phyloP scores from a whole-genome alignment of 2,113 vertebrate species.

The Chaenocephalus aceratus region DNA sequence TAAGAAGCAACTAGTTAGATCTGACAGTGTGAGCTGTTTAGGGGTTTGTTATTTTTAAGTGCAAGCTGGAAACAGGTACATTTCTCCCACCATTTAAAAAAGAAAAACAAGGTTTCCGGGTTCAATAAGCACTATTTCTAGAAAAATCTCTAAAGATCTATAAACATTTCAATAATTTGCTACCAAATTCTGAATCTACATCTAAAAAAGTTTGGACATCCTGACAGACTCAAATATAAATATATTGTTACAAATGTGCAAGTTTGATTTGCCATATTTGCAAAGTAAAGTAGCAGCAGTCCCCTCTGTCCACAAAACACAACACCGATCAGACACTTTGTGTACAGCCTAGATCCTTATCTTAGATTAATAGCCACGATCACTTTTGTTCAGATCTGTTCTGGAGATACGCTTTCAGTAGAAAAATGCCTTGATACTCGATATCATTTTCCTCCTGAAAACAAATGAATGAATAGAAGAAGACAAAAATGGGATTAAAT shows the following conservation, averaged over 20 bases:
- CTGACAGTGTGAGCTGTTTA: slow-evolving; percentile 49
- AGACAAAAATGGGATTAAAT: background rate
- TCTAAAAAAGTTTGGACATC: slow-evolving; percentile 17
- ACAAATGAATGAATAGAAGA: background rate
- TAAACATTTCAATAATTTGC: slow-evolving; percentile 15
- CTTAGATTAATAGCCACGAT: slow-evolving; percentile 1
- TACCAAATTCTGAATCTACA: background rate
- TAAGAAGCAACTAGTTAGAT: slow-evolving; percentile 47
- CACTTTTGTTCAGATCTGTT: slow-evolving; percentile 14
- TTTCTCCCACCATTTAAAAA: slow-evolving; percentile 6
- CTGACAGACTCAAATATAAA: slow-evolving; percentile 16
- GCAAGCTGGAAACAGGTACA: slow-evolving; percentile 13
- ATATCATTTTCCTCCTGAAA: background rate
- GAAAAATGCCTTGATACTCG: background rate
- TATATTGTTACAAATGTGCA: slow-evolving; percentile 9
- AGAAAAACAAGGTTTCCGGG: no score
- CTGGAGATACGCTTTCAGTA: background rate
- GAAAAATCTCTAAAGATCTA: background rate
- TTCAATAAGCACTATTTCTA: no score
- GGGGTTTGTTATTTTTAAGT: slow-evolving; percentile 28
- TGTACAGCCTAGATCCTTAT: slow-evolving; percentile 22
- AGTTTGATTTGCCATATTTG: no score
- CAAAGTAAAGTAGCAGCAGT: background rate
- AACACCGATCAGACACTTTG: slow-evolving; percentile 27
- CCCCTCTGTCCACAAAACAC: slow-evolving; percentile 18